Base-by-base conservation (phyloP, 2,888 invertebrate species). In the Agriopis aurantiaria region DNA sequence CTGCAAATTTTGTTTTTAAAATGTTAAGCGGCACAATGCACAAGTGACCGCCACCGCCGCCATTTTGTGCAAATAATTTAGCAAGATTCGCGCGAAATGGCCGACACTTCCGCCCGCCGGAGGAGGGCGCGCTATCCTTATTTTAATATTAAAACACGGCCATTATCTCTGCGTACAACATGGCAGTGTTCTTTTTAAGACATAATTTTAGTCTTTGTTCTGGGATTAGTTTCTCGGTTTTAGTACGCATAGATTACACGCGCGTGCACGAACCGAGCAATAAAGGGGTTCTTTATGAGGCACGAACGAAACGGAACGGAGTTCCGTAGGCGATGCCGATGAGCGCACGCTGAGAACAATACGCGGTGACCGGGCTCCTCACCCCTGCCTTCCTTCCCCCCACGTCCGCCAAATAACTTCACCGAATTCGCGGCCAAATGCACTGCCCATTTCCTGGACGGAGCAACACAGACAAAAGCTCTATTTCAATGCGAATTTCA, bases 21-120 rank as follows among this genome's bases (percentile, higher is more conserved):
- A 67, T 23, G 61, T 66, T 68, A 75, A 75, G 73, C 80, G 71
- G 80, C 79, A 86, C 85, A 85, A 85, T 83, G 82, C 81, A 82
- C 84, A 85, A 85, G 84, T 87, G 85, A 85, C 86, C 85, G 81
- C 79, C 75, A 74, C 81, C 64, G 79, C 76, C 83, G 86, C 91
- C 90, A 88, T 91, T 91, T 89, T 88, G 88, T 79, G 83, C 84
- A 78, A 90, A 91, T 90, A 89, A 92, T 91, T 92, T 86, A 91
- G 84, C 84, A 88, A 88, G 90, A 88, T 86, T 88, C 90, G 86
- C 89, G 84, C 89, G 85, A 84, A 91, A 91, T 88, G 91, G 88
- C 87, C 83, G 87, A 82, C 84, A 78, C 79, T 82, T 87, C 87
- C 87, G 81, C 79, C 64, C 72, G 79, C 71, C 79, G 78, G 78